Conservation (phyloP, 2,888 invertebrate genomes). For the Erpobdella octoculata region DNA sequence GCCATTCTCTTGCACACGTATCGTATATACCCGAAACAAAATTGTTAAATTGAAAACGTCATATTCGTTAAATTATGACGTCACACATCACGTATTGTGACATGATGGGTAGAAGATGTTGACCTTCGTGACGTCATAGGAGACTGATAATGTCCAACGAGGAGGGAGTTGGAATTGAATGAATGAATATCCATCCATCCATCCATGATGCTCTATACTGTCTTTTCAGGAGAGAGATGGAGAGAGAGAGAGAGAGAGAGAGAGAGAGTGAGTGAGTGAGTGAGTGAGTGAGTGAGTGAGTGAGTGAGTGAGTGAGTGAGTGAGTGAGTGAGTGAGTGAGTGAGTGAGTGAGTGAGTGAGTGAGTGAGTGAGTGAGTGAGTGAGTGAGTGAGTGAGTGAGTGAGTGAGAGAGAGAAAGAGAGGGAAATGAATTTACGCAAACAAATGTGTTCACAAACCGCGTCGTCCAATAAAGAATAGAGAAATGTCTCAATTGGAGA, state of each 20-base stretch:
- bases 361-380: constrained; percentile 26
- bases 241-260: constrained; percentile 29
- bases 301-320: constrained; percentile 31
- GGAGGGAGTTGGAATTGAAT: neutral
- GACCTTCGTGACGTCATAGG: too few relatives aligned
- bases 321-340: constrained; percentile 21
- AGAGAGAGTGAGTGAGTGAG: constrained; percentile 6
- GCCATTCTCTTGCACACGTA: too few relatives aligned
- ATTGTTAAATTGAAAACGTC: too few relatives aligned
- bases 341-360: constrained; percentile 22
- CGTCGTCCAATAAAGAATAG: too few relatives aligned
- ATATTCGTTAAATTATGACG: too few relatives aligned
- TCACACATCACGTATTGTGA: too few relatives aligned
- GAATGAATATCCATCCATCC: too few relatives aligned
- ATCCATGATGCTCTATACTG: too few relatives aligned
- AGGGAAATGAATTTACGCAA: neutral
- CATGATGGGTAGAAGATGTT: too few relatives aligned
- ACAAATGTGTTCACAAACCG: neutral
- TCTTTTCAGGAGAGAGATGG: constrained; percentile 9
- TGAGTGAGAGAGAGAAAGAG: constrained; percentile 16
- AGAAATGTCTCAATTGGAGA: too few relatives aligned
- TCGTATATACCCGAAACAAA: too few relatives aligned
- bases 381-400: constrained; percentile 24
- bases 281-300: constrained; percentile 27
- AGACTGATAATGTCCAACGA: too few relatives aligned